Percentiles rank a stretch among this genome's conserved stretches.
Conservation (phyloP, 1,140 invertebrate species). For the Papilio polyxenes region DNA sequence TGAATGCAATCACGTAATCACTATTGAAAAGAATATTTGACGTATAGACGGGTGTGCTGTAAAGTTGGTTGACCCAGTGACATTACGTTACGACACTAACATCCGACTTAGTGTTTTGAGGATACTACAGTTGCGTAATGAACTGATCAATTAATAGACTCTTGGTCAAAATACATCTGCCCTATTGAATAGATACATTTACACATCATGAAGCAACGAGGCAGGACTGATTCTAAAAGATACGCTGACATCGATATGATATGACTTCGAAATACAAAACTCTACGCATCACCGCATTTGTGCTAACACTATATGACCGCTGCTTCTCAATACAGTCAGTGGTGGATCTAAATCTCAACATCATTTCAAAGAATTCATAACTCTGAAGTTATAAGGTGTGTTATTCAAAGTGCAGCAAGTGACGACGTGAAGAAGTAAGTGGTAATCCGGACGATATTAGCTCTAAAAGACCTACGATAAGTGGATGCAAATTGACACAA, state of each 20-base stretch:
- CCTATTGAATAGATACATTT: background rate
- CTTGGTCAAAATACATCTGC: background rate
- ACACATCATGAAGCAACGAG: background rate
- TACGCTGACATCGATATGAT: background rate
- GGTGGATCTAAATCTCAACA: no score
- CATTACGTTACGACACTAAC: constrained; percentile 16
- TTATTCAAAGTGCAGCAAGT: no score
- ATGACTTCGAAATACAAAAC: constrained; percentile 7
- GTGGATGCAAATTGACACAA: background rate
- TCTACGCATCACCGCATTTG: background rate
- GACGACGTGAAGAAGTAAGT: no score
- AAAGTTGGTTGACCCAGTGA: background rate
- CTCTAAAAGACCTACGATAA: background rate
- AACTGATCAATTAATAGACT: background rate
- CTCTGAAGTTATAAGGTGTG: no score
- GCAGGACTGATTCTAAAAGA: background rate
- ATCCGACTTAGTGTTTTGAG: constrained; percentile 2
- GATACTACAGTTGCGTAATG: background rate
- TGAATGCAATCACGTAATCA: background rate
- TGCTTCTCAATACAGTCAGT: background rate
- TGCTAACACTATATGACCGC: background rate
- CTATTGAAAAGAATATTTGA: constrained; percentile 14
- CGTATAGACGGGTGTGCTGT: background rate
- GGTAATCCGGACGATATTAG: background rate
- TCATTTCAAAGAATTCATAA: no score